These are phyloP conservation scores for Chauna torquata DNA, from an alignment of 2,113 vertebrate genomes.

Conservation along the genomic window DNA sequence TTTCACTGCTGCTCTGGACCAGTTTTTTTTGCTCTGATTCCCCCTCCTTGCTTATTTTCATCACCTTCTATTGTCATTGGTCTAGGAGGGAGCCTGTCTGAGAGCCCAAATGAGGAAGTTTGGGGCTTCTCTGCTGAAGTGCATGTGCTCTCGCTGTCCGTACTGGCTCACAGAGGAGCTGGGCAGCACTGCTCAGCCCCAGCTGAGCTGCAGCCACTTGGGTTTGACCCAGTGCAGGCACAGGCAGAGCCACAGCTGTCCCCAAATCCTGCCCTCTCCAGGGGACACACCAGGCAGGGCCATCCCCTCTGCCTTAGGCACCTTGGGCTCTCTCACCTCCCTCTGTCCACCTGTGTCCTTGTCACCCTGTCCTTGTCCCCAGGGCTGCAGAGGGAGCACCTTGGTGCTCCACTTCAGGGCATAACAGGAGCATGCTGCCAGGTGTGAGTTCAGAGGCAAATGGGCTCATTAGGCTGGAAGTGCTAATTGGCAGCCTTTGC, in stretches of 20 bases:
- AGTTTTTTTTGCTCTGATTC: not conserved
- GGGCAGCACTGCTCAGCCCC: not conserved
- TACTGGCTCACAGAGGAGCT: no score
- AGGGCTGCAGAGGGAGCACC: not conserved
- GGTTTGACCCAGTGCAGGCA: not conserved
- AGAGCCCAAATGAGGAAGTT: not conserved
- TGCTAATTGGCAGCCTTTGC: not conserved
- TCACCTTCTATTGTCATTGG: not conserved
- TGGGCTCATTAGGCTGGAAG: not conserved
- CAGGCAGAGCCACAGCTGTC: not conserved
- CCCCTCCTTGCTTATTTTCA: not conserved
- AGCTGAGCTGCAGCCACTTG: not conserved
- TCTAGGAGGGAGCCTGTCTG: rapidly evolving
- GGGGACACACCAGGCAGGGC: not conserved
- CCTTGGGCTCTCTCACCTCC: not conserved
- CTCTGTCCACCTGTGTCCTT: not conserved
- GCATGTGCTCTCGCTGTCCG: rapidly evolving
- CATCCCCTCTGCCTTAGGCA: no score
- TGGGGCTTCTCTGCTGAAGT: not conserved
- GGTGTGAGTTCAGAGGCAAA: not conserved
- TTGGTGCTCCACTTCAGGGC: not conserved
- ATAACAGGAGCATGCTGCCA: not conserved
- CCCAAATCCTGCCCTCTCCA: not conserved
- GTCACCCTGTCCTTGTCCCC: not conserved
- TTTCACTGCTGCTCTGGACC: rapidly evolving